A percentile compares a stretch with the other conserved stretches of the same genome.
phyloP scores from a whole-genome alignment of 2,888 invertebrate species.

The Thelaira solivaga region DNA sequence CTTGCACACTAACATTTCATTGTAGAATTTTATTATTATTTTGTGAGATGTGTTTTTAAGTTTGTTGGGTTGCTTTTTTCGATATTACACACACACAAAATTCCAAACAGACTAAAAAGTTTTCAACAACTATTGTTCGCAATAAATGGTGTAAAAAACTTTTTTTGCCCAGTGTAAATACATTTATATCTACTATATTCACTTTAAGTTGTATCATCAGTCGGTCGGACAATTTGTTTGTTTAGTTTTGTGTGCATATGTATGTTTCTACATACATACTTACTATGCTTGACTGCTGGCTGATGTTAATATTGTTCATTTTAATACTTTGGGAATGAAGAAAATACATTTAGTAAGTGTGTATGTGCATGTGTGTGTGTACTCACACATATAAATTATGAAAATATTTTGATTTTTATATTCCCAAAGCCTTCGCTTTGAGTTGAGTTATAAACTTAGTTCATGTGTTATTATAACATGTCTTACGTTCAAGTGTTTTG shows the following conservation, averaged over 20 bases:
- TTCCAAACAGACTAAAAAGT: not conserved
- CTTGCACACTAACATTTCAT: slow-evolving; percentile 18
- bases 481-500: slow-evolving; percentile 55
- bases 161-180: slow-evolving; percentile 41
- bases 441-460: slow-evolving; percentile 43
- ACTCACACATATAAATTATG: slow-evolving; percentile 11
- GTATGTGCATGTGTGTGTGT: not conserved
- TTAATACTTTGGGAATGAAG: slow-evolving; percentile 66
- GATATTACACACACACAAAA: slow-evolving; percentile 36
- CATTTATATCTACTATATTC: slow-evolving; percentile 10
- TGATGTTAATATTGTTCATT: slow-evolving; percentile 57
- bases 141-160: not conserved
- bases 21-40: slow-evolving; percentile 26
- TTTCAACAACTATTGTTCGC: not conserved
- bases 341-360: too few species aligned
- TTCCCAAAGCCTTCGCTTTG: slow-evolving; percentile 43
- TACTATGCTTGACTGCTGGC: slow-evolving; percentile 45
- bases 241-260: not conserved
- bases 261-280: not conserved
- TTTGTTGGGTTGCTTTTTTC: slow-evolving; percentile 52
- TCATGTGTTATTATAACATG: slow-evolving; percentile 51
- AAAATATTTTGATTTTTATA: slow-evolving; percentile 43
- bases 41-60: slow-evolving; percentile 38
- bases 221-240: slow-evolving; percentile 16
- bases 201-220: slow-evolving; percentile 7